Evolutionary conservation across 2,888 invertebrate species (phyloP).

Genomic region (Trileptium ribeirensis): DNA sequence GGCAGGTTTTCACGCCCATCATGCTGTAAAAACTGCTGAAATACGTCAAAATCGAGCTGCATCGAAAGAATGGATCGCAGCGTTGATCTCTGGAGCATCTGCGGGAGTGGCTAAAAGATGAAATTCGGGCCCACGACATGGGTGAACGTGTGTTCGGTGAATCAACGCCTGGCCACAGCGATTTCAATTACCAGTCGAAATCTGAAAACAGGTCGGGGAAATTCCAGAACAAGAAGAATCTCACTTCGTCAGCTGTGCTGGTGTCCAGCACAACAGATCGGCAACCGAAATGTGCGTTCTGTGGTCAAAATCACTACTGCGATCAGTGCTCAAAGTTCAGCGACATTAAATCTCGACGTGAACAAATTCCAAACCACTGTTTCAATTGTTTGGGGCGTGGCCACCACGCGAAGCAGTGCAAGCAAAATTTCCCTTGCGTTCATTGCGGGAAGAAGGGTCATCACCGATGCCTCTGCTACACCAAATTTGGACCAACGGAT

Average conservation of each 20-base stretch:
- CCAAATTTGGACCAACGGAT: neutral
- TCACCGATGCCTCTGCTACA: conserved; percentile 6
- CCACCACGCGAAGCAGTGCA: conserved; percentile 4
- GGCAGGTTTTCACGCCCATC: neutral
- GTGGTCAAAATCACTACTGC: neutral
- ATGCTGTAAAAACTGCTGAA: neutral
- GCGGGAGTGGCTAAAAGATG: neutral
- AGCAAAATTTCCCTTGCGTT: neutral
- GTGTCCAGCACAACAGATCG: neutral
- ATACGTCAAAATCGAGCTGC: neutral
- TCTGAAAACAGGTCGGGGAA: too few relatives aligned
- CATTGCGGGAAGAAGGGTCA: conserved; percentile 1
- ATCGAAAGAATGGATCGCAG: neutral
- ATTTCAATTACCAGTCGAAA: too few relatives aligned
- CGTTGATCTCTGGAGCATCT: neutral
- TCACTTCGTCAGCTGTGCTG: neutral
- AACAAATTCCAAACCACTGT: neutral
- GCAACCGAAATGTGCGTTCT: neutral
- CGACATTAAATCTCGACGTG: neutral
- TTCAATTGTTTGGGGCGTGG: neutral
- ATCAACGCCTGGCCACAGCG: neutral
- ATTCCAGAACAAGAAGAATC: neutral
- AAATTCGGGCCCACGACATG: neutral
- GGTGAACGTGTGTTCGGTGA: neutral
- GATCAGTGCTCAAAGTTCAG: conserved; percentile 1